Base-by-base conservation (phyloP, 2,888 invertebrate genomes). In the Cheilosia grossa region DNA sequence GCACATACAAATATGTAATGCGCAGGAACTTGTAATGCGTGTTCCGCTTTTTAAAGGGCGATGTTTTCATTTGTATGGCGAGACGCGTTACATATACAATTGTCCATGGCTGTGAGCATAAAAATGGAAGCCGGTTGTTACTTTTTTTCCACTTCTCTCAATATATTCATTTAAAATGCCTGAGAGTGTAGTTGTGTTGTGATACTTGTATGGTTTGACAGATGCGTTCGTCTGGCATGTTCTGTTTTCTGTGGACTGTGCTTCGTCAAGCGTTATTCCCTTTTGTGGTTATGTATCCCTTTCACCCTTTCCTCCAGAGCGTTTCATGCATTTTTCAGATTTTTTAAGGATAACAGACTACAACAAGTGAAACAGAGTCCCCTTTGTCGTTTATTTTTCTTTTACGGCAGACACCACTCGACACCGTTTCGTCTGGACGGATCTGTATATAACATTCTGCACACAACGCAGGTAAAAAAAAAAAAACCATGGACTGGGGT, bases 131-230 rank as follows among this genome's bases (percentile, higher is more conserved):
- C 30, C 66, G 49, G 0, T 37, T 13, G 42, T n/a, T 42, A 42
- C 47, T 42, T 73, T 42, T 58, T 17, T 49, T 51, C n/a, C 15
- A 42, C n/a, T n/a, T 6, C 15, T 17, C 33, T 10, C 3, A 33
- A 3, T 9, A 33, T 33, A 10, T 42, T 15, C n/a, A 4, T 13
- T 42, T 15, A n/a, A 44, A 44, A 44, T n/a, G 6, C 7, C 7
- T 15, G 30, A 9, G 30, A 7, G 30, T 30, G 15, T 5, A 17
- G 44, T 44, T 44, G n/a, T 5, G n/a, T 17, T 44, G 44, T 17
- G 33, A 17, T 69, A 69, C 69, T 54, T 63, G 44, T 69, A 69
- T 67, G 59, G 61, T 54, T 61, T 69, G 77, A 69, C 61, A 69
- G 77, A 69, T 69, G 67, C 37, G 69, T 61, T 61, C 61, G 54